These are phyloP conservation scores for Drosophila putrida DNA, from an alignment of 2,888 invertebrate genomes.

Conservation along the genomic window DNA sequence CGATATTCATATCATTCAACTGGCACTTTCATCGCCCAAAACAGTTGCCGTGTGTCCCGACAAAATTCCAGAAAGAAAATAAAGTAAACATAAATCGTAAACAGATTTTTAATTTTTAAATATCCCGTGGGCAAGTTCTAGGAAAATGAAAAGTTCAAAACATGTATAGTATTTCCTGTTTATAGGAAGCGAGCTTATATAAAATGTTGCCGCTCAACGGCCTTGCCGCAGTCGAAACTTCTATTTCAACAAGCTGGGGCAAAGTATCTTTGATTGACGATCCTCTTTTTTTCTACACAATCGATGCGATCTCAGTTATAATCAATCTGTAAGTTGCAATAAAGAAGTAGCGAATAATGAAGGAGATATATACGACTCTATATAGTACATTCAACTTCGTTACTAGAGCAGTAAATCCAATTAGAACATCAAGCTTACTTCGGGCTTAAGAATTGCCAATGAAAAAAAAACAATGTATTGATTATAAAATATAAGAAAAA, in stretches of 20 bases:
- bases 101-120: slow-evolving; percentile 5
- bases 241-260: not conserved
- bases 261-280: not conserved
- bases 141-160: no score
- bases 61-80: slow-evolving; percentile 8
- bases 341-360: no score
- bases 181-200: not conserved
- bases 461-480: no score
- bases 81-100: slow-evolving; percentile 13
- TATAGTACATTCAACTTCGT: no score
- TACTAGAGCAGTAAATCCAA: no score
- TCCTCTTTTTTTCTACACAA: no score
- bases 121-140: no score
- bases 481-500: no score
- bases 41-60: slow-evolving; percentile 19
- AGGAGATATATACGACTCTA: no score
- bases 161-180: not conserved
- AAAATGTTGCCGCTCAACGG: not conserved
- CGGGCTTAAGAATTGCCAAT: no score
- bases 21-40: slow-evolving; percentile 12
- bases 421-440: no score
- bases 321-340: not conserved
- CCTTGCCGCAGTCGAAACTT: slow-evolving; percentile 9
- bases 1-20: slow-evolving; percentile 11
- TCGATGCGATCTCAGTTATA: no score